phyloP scores from a whole-genome alignment of 2,113 vertebrate genomes.

The Cebidichthys violaceus region DNA sequence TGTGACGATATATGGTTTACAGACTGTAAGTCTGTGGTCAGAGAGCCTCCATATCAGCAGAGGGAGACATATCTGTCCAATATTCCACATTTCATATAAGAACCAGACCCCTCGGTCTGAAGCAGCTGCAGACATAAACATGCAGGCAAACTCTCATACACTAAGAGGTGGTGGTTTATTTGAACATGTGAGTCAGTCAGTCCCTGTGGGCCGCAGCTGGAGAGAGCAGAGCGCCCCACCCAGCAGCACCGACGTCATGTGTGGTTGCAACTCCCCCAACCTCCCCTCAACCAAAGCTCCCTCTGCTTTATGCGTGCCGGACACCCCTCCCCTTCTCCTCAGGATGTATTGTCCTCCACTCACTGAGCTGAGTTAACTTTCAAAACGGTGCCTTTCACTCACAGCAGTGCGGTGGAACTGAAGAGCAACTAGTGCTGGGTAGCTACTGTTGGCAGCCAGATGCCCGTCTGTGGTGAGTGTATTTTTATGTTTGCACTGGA shows the following conservation, averaged over 20 bases:
- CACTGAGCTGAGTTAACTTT: slow-evolving; percentile 57
- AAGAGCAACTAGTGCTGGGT: slow-evolving; percentile 43
- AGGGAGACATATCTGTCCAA: slow-evolving; percentile 34
- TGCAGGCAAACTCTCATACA: slow-evolving; percentile 20
- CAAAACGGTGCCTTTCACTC: slow-evolving; percentile 41
- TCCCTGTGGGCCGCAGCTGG: slow-evolving; percentile 67
- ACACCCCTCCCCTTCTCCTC: slow-evolving; percentile 44
- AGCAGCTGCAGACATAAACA: slow-evolving; percentile 40
- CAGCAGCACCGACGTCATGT: slow-evolving; percentile 66
- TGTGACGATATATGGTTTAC: not conserved
- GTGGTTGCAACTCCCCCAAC: slow-evolving; percentile 49
- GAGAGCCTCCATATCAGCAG: slow-evolving; percentile 23
- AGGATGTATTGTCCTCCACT: slow-evolving; percentile 69
- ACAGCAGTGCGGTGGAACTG: slow-evolving; percentile 45
- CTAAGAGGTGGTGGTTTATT: slow-evolving; percentile 68
- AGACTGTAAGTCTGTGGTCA: not conserved
- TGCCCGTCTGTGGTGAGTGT: slow-evolving; percentile 76
- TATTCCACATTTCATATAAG: not conserved
- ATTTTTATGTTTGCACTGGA: slow-evolving; percentile 61
- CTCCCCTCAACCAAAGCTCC: slow-evolving; percentile 25
- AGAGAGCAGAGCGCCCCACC: slow-evolving; percentile 68
- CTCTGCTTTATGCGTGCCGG: slow-evolving; percentile 56
- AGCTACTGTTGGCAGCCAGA: slow-evolving; percentile 52
- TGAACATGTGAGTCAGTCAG: slow-evolving; percentile 73
- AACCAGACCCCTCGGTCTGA: slow-evolving; percentile 14